Evolutionary conservation across 2,888 invertebrate species (phyloP).

Genomic region (Dicyrtoma fusca): DNA sequence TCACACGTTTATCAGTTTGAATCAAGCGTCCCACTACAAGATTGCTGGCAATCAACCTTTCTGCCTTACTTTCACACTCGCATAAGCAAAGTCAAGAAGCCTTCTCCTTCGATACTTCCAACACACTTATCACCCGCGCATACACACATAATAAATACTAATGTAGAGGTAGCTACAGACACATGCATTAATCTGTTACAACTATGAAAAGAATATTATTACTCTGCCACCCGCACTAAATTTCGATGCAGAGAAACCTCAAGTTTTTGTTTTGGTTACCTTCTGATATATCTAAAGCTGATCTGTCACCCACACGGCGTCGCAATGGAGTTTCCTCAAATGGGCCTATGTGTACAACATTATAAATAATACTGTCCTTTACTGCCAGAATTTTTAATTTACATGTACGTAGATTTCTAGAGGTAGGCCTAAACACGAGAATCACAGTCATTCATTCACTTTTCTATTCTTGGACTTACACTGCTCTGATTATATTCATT

Average conservation of each 20-base stretch:
- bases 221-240: conserved; percentile 15
- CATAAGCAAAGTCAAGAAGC: conserved; percentile 3
- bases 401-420: too few species aligned
- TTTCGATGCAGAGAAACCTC: conserved; percentile 24
- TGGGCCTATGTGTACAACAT: conserved; percentile 58
- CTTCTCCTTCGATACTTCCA: background rate
- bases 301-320: conserved; percentile 65
- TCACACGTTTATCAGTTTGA: conserved; percentile 3
- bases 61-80: conserved; percentile 5
- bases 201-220: background rate
- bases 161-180: too few species aligned
- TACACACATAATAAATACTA: background rate
- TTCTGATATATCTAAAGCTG: conserved; percentile 65
- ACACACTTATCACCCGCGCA: background rate
- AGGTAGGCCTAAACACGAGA: too few species aligned
- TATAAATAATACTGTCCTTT: conserved; percentile 6
- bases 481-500: too few species aligned
- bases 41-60: conserved; percentile 27
- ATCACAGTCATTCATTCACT: too few species aligned
- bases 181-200: background rate
- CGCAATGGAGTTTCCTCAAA: conserved; percentile 62
- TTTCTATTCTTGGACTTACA: too few species aligned
- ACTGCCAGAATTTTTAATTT: too few species aligned
- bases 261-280: conserved; percentile 59
- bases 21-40: conserved; percentile 6